Base-by-base conservation (phyloP, 2,888 invertebrate genomes). In the Xestia c-nigrum region DNA sequence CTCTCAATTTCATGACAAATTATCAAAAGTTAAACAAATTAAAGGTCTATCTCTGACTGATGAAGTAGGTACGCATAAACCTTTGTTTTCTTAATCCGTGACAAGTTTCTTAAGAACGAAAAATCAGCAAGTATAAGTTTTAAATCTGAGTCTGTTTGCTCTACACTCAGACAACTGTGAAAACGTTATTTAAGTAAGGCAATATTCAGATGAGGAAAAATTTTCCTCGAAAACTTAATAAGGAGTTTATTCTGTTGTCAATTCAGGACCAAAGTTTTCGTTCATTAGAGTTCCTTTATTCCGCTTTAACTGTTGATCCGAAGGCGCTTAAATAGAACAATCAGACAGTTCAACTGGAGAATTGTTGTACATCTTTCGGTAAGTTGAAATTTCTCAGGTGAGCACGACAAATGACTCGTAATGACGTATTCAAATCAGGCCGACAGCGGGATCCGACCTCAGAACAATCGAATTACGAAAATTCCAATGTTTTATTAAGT, bases 401-500 rank as follows among this genome's bases (percentile, higher is more conserved):
- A 84, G 80, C 88, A 87, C 89, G 90, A 93, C 91, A 91, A 94
- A 93, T 93, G 92, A 93, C 93, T 93, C 91, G 91, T 93, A 95
- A 95, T 95, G 95, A 94, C 92, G 94, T 95, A 96, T 96, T 96
- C 95, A 95, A 96, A 96, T 95, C 94, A 94, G 92, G 87, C 88
- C 91, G 91, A 78, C 73, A 89, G 79, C 91, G 90, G 90, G 92
- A 94, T 94, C 92, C 94, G 92, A 94, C 96, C 95, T 94, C 94
- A 83, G 90, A 74, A 89, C 94, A 96, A 96, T 95, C 91, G 88
- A 95, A 94, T 96, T 96, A 96, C 93, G 92, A 93, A 94, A 96
- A 96, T 96, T 96, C 95, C 94, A 95, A 95, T 95, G 95, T 96
- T 95, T 95, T 96, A 96, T 96, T 94, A 95, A 94, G 95, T 96